These are phyloP conservation scores for Eupsittula cactorum DNA, from an alignment of 2,113 vertebrate species.

Conservation along the genomic window DNA sequence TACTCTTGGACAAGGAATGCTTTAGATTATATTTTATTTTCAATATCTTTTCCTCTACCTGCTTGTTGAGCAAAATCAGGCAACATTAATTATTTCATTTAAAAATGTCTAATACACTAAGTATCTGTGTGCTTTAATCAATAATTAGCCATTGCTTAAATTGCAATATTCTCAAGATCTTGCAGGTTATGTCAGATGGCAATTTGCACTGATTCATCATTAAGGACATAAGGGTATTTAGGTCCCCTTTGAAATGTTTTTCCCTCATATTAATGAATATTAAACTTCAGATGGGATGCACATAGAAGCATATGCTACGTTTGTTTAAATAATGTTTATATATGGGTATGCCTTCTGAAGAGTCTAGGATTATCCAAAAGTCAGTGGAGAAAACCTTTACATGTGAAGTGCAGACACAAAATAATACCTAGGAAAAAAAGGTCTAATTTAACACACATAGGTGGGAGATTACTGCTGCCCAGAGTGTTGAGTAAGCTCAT, in stretches of 20 bases:
- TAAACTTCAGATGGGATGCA: background rate
- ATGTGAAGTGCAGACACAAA: background rate
- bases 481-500: background rate
- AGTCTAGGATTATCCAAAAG: background rate
- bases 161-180: background rate
- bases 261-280: background rate
- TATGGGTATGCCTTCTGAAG: background rate
- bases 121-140: background rate
- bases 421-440: background rate
- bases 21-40: background rate
- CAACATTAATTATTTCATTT: background rate
- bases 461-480: background rate
- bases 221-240: background rate
- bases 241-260: background rate
- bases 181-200: background rate
- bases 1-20: background rate
- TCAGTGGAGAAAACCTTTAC: background rate
- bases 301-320: background rate
- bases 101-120: background rate
- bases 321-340: background rate
- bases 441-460: background rate
- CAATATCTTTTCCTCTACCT: background rate
- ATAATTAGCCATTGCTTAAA: background rate
- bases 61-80: background rate
- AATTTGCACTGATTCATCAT: background rate